phyloP scores from a whole-genome alignment of 2,888 invertebrate genomes.

The Lottia scabra region DNA sequence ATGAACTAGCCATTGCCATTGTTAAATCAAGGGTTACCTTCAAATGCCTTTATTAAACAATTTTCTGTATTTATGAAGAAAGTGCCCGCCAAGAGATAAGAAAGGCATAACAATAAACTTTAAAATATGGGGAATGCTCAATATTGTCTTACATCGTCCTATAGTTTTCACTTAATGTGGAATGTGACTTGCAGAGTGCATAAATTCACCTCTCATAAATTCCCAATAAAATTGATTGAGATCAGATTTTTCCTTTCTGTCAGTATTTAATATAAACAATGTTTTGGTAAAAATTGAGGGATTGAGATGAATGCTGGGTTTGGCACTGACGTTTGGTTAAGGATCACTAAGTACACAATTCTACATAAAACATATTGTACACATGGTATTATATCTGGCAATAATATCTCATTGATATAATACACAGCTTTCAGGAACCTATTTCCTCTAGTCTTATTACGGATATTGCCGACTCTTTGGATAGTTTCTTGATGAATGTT shows the following conservation, averaged over 20 bases:
- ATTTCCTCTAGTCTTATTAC: neutral
- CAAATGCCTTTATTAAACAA: no score
- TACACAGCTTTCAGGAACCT: neutral
- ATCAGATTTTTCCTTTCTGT: neutral
- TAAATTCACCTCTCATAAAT: no score
- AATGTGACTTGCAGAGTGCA: no score
- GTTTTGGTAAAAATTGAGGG: neutral
- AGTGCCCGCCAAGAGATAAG: no score
- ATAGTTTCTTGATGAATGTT: neutral
- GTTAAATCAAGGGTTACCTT: no score
- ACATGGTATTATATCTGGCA: neutral
- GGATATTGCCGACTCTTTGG: neutral
- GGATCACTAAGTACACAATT: neutral
- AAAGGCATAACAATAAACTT: no score
- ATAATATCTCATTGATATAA: neutral
- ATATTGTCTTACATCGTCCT: no score
- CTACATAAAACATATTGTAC: neutral
- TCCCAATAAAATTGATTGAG: no score
- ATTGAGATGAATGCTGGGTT: neutral
- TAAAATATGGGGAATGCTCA: no score
- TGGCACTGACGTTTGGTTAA: neutral
- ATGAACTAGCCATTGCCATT: no score
- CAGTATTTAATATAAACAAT: slow-evolving; percentile 2
- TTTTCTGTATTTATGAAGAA: no score
- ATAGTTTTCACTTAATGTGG: no score